Evolutionary conservation across 2,797 vertebrate species (phyloP).

Genomic region (Onychomys leucogaster): DNA sequence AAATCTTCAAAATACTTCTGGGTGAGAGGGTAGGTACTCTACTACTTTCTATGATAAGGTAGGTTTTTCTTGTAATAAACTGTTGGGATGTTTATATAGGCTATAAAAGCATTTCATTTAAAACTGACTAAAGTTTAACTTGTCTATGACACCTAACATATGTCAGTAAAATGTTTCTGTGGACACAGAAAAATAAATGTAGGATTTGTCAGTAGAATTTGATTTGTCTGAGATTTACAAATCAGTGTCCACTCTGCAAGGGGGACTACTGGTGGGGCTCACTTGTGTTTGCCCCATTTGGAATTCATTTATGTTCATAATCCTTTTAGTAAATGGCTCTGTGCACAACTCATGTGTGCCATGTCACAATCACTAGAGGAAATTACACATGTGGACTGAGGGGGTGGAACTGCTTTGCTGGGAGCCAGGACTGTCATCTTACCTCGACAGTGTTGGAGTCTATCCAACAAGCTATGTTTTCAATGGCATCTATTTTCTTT

Average conservation of each 20-base stretch:
- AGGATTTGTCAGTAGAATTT: neutral
- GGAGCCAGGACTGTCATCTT: neutral
- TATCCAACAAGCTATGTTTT: neutral
- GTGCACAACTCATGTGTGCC: fast-evolving
- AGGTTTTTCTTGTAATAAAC: neutral
- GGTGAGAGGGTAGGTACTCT: neutral
- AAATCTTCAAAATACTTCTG: neutral
- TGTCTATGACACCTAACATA: neutral
- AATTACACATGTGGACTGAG: neutral
- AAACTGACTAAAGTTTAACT: neutral
- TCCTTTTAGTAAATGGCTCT: neutral
- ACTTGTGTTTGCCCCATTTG: neutral
- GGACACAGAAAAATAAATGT: conserved; percentile 15
- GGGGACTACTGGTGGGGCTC: neutral
- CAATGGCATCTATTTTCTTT: neutral
- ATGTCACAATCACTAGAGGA: neutral
- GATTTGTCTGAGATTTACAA: conserved; percentile 7
- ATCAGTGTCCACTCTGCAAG: neutral
- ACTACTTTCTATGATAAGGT: neutral
- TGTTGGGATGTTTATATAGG: neutral
- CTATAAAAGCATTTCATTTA: neutral
- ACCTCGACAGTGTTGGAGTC: neutral
- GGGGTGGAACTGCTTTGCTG: neutral
- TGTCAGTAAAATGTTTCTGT: neutral
- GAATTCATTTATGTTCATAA: neutral